Evolutionary conservation across 2,888 invertebrate species (phyloP).

Genomic region (Eristalinus aeneus): DNA sequence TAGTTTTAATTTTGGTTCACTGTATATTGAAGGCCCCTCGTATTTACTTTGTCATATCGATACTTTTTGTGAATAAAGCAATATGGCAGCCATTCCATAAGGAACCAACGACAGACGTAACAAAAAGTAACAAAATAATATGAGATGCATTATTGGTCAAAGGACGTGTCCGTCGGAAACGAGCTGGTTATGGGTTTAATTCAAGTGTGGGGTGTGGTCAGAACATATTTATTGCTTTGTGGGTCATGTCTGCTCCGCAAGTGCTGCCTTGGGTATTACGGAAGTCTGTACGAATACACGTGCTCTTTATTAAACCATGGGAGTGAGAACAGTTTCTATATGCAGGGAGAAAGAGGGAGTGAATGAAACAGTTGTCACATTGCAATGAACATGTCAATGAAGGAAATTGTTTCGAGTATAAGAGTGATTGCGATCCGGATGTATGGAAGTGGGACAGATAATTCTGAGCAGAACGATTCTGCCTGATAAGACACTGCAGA

Average conservation of each 20-base stretch:
- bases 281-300: neutral
- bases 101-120: neutral
- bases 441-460: too few relatives aligned
- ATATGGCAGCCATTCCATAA: constrained; percentile 24
- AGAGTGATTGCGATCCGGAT: too few relatives aligned
- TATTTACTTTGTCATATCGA: constrained; percentile 38
- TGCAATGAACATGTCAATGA: neutral
- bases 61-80: constrained; percentile 54
- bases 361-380: neutral
- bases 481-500: too few relatives aligned
- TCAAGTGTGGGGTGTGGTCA: too few relatives aligned
- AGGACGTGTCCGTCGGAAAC: neutral
- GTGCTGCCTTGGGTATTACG: too few relatives aligned
- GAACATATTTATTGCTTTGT: neutral
- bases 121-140: too few relatives aligned
- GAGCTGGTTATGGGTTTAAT: too few relatives aligned
- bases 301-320: neutral
- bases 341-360: neutral
- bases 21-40: too few relatives aligned
- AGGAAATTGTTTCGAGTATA: neutral
- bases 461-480: too few relatives aligned
- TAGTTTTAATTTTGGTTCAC: too few relatives aligned
- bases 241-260: neutral
- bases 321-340: neutral
- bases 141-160: neutral